These are phyloP conservation scores for Sturnira hondurensis DNA, from an alignment of 2,113 vertebrate genomes.

Conservation along the genomic window DNA sequence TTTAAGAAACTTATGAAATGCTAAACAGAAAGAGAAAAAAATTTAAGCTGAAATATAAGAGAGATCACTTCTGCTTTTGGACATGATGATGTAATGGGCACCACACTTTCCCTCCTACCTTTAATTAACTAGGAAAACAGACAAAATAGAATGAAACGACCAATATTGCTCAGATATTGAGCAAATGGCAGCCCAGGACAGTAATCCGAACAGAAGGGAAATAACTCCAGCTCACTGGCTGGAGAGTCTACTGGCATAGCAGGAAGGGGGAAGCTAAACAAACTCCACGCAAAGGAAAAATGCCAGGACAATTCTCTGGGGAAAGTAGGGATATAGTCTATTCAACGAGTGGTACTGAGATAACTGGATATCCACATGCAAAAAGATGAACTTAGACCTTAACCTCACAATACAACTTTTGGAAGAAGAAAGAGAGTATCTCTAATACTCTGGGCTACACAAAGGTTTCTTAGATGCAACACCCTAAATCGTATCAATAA, in stretches of 20 bases:
- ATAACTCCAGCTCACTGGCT: not conserved
- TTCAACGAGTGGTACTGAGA: not conserved
- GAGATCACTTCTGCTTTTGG: not conserved
- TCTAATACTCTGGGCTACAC: not conserved
- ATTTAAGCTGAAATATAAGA: not conserved
- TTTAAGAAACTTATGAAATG: constrained; percentile 8
- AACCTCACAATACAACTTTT: not conserved
- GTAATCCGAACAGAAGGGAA: not conserved
- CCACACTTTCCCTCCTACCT: not conserved
- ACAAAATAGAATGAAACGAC: not conserved
- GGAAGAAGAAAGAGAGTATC: not conserved
- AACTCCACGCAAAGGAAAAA: not conserved
- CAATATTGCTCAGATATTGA: not conserved
- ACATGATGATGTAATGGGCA: not conserved
- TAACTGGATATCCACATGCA: not conserved
- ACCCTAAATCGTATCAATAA: not conserved
- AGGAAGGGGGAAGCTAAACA: not conserved
- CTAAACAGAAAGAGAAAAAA: not conserved
- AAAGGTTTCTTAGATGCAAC: not conserved
- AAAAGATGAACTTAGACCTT: not conserved
- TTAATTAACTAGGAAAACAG: not conserved
- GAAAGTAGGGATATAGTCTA: not conserved
- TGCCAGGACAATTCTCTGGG: not conserved
- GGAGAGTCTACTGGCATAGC: not conserved
- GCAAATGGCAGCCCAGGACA: not conserved